Evolutionary conservation across 1,140 invertebrate species (phyloP).

Genomic region (Vanessa atalanta): DNA sequence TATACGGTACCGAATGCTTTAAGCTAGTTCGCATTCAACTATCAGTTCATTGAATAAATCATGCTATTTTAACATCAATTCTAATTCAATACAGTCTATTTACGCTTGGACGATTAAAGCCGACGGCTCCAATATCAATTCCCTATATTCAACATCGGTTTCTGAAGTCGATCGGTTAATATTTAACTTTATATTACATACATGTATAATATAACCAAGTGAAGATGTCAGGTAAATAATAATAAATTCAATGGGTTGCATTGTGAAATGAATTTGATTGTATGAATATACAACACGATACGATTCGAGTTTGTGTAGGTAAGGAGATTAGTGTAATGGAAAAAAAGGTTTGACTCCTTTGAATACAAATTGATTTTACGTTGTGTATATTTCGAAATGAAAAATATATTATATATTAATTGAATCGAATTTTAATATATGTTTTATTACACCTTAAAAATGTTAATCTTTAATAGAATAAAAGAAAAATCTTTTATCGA

Average conservation of each 20-base stretch:
- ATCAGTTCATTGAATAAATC: conserved; percentile 11
- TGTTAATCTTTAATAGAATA: no score
- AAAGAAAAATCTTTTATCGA: no score
- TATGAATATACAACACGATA: neutral
- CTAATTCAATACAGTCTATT: conserved; percentile 24
- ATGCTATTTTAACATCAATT: conserved; percentile 26
- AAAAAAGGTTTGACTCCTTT: no score
- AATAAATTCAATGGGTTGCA: conserved; percentile 22
- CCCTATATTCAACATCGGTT: neutral
- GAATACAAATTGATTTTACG: no score
- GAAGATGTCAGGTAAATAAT: conserved; percentile 48
- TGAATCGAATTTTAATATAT: neutral
- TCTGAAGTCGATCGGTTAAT: conserved; percentile 47
- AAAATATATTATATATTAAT: neutral
- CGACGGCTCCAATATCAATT: conserved; percentile 3
- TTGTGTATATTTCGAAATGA: neutral
- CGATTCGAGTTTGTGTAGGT: neutral
- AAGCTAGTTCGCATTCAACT: conserved; percentile 2
- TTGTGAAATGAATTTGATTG: neutral
- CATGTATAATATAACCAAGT: conserved; percentile 44
- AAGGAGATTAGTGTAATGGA: neutral
- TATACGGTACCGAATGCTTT: neutral
- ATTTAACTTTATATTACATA: conserved; percentile 44
- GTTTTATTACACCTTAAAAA: no score
- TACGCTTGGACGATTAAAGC: conserved; percentile 19